These are phyloP conservation scores for Hypselothyrea guttata DNA, from an alignment of 2,888 invertebrate genomes.

Conservation along the genomic window DNA sequence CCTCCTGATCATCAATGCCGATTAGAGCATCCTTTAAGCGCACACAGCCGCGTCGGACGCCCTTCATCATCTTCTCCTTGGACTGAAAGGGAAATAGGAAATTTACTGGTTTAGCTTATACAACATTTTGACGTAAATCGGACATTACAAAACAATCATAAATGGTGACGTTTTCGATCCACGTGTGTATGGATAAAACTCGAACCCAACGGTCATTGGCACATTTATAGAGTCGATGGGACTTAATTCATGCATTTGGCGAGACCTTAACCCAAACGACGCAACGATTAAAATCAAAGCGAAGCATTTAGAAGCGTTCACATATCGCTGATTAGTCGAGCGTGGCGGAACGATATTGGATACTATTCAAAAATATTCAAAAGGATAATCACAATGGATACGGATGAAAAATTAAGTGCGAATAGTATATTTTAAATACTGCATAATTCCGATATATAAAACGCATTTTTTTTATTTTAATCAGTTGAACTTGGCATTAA, in stretches of 20 bases:
- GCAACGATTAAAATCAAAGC: constrained; percentile 26
- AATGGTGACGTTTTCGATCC: not conserved
- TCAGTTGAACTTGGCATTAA: constrained; percentile 1
- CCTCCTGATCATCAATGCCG: constrained; percentile 99
- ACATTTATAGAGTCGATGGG: constrained; percentile 19
- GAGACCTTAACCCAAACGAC: not conserved
- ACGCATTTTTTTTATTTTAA: not conserved
- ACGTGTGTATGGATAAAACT: constrained; percentile 17
- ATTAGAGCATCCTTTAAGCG: constrained; percentile 98
- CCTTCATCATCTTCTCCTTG: constrained; percentile 99
- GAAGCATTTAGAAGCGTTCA: constrained; percentile 29
- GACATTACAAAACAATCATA: no score
- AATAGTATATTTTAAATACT: no score
- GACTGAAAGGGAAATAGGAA: constrained; percentile 85
- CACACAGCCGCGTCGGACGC: constrained; percentile 97
- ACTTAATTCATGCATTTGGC: constrained; percentile 32
- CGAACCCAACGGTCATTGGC: constrained; percentile 13
- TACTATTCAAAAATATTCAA: not conserved
- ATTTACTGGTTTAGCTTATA: not conserved
- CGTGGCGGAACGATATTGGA: constrained; percentile 26
- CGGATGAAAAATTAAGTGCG: not conserved
- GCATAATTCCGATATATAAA: no score
- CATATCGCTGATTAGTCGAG: constrained; percentile 31
- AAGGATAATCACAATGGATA: not conserved
- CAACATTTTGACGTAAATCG: not conserved